These are phyloP conservation scores for Nephrotoma flavescens DNA, from an alignment of 2,888 invertebrate species.

Conservation along the genomic window DNA sequence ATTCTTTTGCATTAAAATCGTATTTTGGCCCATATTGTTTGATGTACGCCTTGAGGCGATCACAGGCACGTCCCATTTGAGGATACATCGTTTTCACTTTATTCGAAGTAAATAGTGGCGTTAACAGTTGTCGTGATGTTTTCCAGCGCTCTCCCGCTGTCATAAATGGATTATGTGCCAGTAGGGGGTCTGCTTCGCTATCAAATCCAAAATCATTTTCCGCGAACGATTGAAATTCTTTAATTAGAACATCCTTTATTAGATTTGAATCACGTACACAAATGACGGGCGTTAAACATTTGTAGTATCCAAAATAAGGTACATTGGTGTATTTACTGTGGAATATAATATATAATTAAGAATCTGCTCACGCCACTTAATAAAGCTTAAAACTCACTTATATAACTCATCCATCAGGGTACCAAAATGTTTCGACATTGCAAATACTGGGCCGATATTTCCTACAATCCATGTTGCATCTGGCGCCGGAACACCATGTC, in stretches of 20 bases:
- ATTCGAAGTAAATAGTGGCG: constrained; percentile 31
- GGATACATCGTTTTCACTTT: constrained; percentile 19
- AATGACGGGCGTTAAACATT: neutral
- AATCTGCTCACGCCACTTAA: neutral
- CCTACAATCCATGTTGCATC: constrained; percentile 11
- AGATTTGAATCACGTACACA: constrained; percentile 22
- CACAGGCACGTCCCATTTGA: neutral
- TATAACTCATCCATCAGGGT: constrained; percentile 11
- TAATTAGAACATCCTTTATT: constrained; percentile 21
- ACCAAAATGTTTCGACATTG: constrained; percentile 10
- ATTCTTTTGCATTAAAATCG: neutral
- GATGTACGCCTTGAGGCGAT: neutral
- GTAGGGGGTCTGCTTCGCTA: constrained; percentile 26
- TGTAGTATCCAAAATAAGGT: neutral
- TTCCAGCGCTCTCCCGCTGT: constrained; percentile 28
- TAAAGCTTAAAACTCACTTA: neutral
- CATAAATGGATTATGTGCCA: constrained; percentile 27
- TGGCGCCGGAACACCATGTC: constrained; percentile 9
- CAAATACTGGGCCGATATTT: constrained; percentile 10
- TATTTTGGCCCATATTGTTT: neutral
- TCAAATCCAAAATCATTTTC: constrained; percentile 25
- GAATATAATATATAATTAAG: neutral
- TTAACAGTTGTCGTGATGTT: constrained; percentile 23
- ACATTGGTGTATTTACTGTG: neutral
- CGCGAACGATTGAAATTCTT: constrained; percentile 24